Base-by-base conservation (phyloP, 2,797 vertebrate genomes). In the Leucoraja ocellata region DNA sequence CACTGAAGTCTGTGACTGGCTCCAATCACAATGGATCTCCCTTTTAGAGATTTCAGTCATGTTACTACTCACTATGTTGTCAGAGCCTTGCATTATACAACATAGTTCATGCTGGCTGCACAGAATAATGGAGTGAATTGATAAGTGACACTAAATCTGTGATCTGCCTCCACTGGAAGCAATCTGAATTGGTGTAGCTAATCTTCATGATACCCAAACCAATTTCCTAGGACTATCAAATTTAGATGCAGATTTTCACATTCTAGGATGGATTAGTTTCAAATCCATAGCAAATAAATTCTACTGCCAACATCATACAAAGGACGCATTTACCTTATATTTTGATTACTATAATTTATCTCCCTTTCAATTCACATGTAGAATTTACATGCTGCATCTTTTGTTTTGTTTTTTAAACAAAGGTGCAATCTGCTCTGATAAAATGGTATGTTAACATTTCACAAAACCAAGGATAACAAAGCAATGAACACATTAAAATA, bases 121-220 rank as follows among this genome's bases (percentile, higher is more conserved):
- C 16, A 68, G 65, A 16, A 68, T 16, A 68, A 68, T 68, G 11
- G 65, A 68, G 65, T 68, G 65, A 68, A 2, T 68, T 68, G 10
- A 68, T 68, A 68, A 68, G 65, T 68, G 65, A 16, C 65, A 68
- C 6, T 11, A 95, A 95, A 95, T 94, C 93, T 94, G 2, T 81
- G 80, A 2, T 11, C 65, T 68, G 65, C 65, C 65, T 16, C 10
- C 16, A 36, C 93, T 93, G 93, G 68, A 94, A 77, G 77, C 83
- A 93, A 58, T 54, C 46, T 54, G 46, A 54, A 54, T 84, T 68
- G 11, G 16, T 68, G 65, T 68, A 16, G 65, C 16, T 68, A 68
- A 68, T 68, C 65, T 11, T 68, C 65, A 68, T 68, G 16, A 16
- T 68, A 2, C 65, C 65, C 65, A 68, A 11, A 16, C 65, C 46